phyloP scores from a whole-genome alignment of 2,888 invertebrate genomes.

The Cephus sareptanus region DNA sequence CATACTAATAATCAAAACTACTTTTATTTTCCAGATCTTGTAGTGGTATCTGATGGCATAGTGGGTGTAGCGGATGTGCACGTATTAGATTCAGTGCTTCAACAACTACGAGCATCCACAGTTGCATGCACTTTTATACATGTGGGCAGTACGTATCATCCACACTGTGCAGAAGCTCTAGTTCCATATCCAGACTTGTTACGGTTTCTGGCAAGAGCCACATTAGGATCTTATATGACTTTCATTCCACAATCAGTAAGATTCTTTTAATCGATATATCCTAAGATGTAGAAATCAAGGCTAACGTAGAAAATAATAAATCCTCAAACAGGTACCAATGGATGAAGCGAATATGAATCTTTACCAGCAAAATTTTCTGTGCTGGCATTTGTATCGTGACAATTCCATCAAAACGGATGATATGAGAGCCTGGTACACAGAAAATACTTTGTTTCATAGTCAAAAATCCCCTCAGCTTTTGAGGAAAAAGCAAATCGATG shows the following conservation, averaged over 20 bases:
- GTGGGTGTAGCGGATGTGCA: constrained; percentile 78
- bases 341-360: constrained; percentile 66
- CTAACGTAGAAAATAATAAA: background rate
- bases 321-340: constrained; percentile 32
- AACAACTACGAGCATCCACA: constrained; percentile 78
- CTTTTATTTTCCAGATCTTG: constrained; percentile 70
- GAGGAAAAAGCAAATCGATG: constrained; percentile 74
- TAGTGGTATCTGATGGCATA: constrained; percentile 81
- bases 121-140: constrained; percentile 82
- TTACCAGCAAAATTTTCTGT: constrained; percentile 72
- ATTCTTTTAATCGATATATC: constrained; percentile 24
- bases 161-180: constrained; percentile 75
- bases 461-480: constrained; percentile 70
- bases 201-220: constrained; percentile 80
- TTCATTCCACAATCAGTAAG: constrained; percentile 68
- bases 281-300: background rate
- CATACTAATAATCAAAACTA: background rate
- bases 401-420: constrained; percentile 22
- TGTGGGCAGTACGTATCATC: constrained; percentile 75
- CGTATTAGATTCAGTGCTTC: constrained; percentile 77
- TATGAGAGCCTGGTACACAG: constrained; percentile 51
- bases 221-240: constrained; percentile 77
- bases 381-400: constrained; percentile 59
- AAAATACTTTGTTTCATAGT: constrained; percentile 70
- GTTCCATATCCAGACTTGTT: constrained; percentile 80